phyloP scores from a whole-genome alignment of 2,113 vertebrate genomes.

The Trachemys scripta region DNA sequence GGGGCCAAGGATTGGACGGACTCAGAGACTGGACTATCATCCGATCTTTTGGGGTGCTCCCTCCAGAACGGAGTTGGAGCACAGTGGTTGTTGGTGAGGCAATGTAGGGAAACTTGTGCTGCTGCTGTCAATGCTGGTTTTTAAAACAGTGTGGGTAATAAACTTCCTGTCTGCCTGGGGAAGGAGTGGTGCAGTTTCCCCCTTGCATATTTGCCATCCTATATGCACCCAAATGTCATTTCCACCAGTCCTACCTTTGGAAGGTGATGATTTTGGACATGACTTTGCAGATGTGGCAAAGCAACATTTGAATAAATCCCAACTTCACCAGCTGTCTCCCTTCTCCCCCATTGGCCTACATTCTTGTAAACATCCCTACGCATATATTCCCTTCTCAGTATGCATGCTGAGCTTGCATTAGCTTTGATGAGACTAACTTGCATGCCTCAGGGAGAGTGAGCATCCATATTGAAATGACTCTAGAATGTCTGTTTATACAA shows the following conservation, averaged over 20 bases:
- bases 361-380: not conserved
- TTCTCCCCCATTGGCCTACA: not conserved
- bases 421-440: not conserved
- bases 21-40: not conserved
- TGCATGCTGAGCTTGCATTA: not conserved
- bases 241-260: conserved; percentile 29
- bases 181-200: not conserved
- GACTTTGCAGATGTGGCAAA: conserved; percentile 37
- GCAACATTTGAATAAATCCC: not conserved
- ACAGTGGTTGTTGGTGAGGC: not conserved
- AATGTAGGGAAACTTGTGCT: not conserved
- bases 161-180: not conserved
- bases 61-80: not conserved
- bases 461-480: not conserved
- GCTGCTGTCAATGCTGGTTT: not conserved
- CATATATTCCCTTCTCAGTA: not conserved
- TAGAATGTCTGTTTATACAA: not conserved
- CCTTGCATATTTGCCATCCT: not conserved
- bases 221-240: conserved; percentile 39
- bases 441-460: not conserved
- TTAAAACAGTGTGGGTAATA: not conserved
- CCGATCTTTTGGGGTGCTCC: not conserved
- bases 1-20: not conserved
- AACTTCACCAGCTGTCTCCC: not conserved
- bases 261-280: conserved; percentile 7